Percentiles rank a stretch among this genome's conserved stretches.
Conservation (phyloP, 2,113 vertebrate species). For the Pituophis catenifer region DNA sequence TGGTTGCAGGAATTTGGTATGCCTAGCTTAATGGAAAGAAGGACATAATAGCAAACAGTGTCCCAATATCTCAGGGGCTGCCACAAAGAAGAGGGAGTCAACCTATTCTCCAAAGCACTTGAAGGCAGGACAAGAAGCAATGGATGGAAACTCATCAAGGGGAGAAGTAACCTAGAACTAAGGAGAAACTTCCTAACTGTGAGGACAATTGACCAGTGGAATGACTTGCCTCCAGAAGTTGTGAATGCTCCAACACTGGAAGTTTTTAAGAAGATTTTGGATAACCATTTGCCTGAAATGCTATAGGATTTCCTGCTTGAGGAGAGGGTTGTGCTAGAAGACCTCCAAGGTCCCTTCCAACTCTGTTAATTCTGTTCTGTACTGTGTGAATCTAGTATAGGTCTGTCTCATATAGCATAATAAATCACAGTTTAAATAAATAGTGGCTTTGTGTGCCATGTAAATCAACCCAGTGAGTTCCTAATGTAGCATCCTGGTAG, state of each 20-base stretch:
- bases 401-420: not conserved
- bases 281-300: too few relatives aligned
- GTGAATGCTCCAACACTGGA: too few relatives aligned
- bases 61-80: not conserved
- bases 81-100: not conserved
- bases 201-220: not conserved
- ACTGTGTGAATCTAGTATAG: not conserved
- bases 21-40: not conserved
- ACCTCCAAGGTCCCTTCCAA: not conserved
- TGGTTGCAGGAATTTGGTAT: not conserved
- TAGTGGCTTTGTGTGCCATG: not conserved
- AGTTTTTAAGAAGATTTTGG: fast-evolving
- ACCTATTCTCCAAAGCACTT: not conserved
- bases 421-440: not conserved
- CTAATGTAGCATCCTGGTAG: not conserved
- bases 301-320: not conserved
- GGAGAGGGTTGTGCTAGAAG: not conserved
- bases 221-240: not conserved
- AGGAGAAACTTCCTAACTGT: not conserved
- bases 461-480: not conserved
- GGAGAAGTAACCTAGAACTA: not conserved
- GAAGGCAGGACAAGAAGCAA: not conserved
- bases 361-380: not conserved
- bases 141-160: not conserved
- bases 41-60: fast-evolving